Evolutionary conservation across 2,797 vertebrate species (phyloP), one percentile per base, ranked within the genome.

Genomic region (Pampus argenteus): DNA sequence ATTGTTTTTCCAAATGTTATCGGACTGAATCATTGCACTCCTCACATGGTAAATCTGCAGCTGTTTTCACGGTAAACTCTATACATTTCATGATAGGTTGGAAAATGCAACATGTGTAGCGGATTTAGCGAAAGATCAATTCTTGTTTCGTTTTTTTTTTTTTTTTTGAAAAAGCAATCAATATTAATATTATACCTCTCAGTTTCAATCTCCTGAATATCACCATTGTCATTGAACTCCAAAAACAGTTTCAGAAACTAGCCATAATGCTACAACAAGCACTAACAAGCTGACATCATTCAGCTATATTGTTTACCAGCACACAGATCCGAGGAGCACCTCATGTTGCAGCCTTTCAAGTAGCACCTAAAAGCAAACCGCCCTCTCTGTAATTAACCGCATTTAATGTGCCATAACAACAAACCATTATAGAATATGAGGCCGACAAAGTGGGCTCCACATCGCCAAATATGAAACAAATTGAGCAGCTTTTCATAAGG

Each of bases 401-500:
- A 44, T 71, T 82, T 76, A 71, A 80, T 71, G 70, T 29, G 70
- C 67, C 75, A 72, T 63, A 76, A 74, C 66, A 82, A 78, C 71
- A 76, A 79, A 69, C 62, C 66, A 76, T 81, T 73, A 81, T 40
- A 44, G 1, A 0, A 60, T 76, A 84, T 60, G 59, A 85, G 59
- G 68, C 65, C 4, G 9, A 76, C 58, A 59, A 61, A 76, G 69
- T 26, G 64, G 28, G 36, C 59, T 79, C 50, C 52, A 36, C 9
- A 3, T 56, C 66, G 47, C 20, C 76, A 89, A 85, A 87, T 75
- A 79, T 56, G 76, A 86, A 73, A 60, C 73, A 60, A 61, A 82
- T 78, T 85, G 76, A 75, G 75, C 22, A 10, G 79, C 70, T 81
- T 79, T 83, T 82, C 52, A 82, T 18, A 3, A 71, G 83, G 84